Base-by-base conservation (phyloP, 2,113 vertebrate genomes). In the Amphiprion ocellaris region DNA sequence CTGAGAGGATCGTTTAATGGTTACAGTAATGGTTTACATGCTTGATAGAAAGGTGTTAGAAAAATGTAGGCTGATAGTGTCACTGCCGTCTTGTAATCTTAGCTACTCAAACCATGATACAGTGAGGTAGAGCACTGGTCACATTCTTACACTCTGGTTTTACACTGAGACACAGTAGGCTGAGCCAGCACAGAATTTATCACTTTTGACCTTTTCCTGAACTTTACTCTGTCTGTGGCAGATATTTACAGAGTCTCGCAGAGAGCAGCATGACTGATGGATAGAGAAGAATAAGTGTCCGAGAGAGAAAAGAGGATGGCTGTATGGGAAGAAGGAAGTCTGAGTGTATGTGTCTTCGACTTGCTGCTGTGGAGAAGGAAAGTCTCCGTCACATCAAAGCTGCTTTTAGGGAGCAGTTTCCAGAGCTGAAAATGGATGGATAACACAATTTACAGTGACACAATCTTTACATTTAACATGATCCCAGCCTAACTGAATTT, bases 191-290 rank as follows among this genome's bases (percentile, higher is more conserved):
- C 55, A 23, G 78, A 82, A 88, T 89, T 56, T 4, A 71, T 86
- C 56, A 64, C 69, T 83, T 87, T 87, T 89, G 88, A 92, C 88
- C 91, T 93, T 89, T 90, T 73, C 23, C 75, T 87, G 82, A 92
- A 90, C 92, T 92, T 90, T 87, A 82, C 77, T 70, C 61, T 79
- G 74, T 83, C 72, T 76, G 59, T 58, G 67, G 66, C 30, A 75
- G 77, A 84, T 85, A 89, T 90, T 89, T 90, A 61, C 82, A 70
- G 79, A 90, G 65, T 65, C 61, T 56, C 49, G 30, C 23, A 44
- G 46, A 62, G 41, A 84, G 56, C 59, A 49, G 46, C 61, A 75
- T 71, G 77, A 58, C 44, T 79, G 70, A 80, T 81, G 44, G 70
- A 74, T 47, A 64, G 65, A 83, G 63, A 55, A n/a, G 56, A 67